A percentile compares a stretch with the other conserved stretches of the same genome.
Conservation (phyloP, 2,113 vertebrate genomes). For the Condylura cristata region DNA sequence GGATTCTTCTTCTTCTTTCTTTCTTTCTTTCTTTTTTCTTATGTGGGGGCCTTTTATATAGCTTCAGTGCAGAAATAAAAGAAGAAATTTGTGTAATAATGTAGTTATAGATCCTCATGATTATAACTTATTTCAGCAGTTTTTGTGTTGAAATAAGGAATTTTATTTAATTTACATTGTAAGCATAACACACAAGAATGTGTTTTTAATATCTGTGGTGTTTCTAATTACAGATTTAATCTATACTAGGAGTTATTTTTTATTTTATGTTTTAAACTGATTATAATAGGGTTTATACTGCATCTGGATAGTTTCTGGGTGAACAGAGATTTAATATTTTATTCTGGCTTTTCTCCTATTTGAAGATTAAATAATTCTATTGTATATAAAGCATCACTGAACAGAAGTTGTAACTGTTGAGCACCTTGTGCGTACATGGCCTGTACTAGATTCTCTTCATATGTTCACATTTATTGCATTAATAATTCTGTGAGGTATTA, state of each 20-base stretch:
- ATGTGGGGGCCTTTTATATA: background rate
- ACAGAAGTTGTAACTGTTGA: background rate
- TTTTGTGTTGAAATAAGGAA: conserved; percentile 18
- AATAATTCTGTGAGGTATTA: background rate
- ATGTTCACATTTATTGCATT: background rate
- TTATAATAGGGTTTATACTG: background rate
- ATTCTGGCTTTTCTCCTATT: conserved; percentile 15
- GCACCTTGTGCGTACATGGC: background rate
- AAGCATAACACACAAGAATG: background rate
- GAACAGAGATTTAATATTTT: conserved; percentile 15
- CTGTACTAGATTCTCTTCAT: background rate
- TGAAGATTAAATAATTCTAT: background rate
- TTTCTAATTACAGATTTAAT: conserved; percentile 59
- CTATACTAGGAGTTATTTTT: conserved; percentile 45
- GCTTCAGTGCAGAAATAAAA: conserved; percentile 43
- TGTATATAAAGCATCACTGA: background rate
- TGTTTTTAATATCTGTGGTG: conserved; percentile 50
- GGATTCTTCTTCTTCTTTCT: background rate
- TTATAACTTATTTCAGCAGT: conserved; percentile 7
- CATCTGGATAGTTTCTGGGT: background rate
- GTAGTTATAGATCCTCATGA: background rate
- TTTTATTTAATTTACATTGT: conserved; percentile 49
- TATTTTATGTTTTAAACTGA: conserved; percentile 52
- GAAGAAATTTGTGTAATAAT: conserved; percentile 30
- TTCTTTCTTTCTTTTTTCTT: background rate